Conservation (phyloP, 2,888 invertebrate genomes). For the Tiliacea citrago region DNA sequence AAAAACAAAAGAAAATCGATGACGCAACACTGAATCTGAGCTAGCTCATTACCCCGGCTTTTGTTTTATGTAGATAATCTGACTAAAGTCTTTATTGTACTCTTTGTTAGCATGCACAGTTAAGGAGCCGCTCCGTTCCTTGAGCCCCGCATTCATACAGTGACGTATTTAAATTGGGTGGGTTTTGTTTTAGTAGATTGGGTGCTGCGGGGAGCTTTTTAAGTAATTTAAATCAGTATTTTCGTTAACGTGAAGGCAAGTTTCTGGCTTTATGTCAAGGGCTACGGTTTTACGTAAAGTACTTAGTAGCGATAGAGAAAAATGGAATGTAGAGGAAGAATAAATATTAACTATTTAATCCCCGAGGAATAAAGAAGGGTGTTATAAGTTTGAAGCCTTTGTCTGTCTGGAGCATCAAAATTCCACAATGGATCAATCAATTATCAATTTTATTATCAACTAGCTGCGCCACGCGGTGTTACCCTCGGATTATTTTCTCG, state of each 20-base stretch:
- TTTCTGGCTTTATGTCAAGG: constrained; percentile 7
- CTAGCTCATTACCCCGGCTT: constrained; percentile 65
- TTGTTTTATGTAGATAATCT: constrained; percentile 69
- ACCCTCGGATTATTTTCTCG: no score
- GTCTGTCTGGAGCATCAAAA: not conserved
- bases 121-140: constrained; percentile 53
- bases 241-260: constrained; percentile 8
- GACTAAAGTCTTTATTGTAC: constrained; percentile 58
- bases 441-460: not conserved
- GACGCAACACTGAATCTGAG: constrained; percentile 58
- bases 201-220: constrained; percentile 35
- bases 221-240: constrained; percentile 35
- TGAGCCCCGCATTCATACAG: constrained; percentile 43
- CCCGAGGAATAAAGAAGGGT: not conserved
- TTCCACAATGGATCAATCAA: not conserved
- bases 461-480: no score
- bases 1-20: constrained; percentile 69
- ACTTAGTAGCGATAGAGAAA: not conserved
- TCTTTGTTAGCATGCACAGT: constrained; percentile 62
- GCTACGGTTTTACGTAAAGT: not conserved
- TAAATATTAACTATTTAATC: not conserved
- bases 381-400: not conserved
- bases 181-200: constrained; percentile 58
- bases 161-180: constrained; percentile 64
- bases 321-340: not conserved